These are phyloP conservation scores for Drosophila recens DNA, from an alignment of 2,888 invertebrate genomes.

Conservation along the genomic window DNA sequence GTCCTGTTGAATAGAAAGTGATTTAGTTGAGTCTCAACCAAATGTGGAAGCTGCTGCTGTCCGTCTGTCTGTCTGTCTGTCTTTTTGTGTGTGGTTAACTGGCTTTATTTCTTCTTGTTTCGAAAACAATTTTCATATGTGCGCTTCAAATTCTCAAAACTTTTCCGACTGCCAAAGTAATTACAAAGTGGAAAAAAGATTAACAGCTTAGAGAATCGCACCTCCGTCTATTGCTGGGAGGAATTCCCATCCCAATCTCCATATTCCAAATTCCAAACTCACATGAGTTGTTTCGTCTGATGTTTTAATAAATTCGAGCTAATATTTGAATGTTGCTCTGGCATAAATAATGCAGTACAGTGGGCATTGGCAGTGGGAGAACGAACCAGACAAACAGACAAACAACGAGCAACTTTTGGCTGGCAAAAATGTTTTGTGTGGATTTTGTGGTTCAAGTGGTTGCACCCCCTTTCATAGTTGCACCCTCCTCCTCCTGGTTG, in stretches of 20 bases:
- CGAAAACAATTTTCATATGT: conserved; percentile 65
- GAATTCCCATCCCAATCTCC: too few species aligned
- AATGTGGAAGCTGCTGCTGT: conserved; percentile 30
- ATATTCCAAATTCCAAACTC: neutral
- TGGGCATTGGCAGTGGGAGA: conserved; percentile 13
- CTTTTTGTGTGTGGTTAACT: conserved; percentile 34
- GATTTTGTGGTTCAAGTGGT: conserved; percentile 66
- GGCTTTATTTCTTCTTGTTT: conserved; percentile 47
- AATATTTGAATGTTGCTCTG: conserved; percentile 49
- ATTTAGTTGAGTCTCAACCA: conserved; percentile 67
- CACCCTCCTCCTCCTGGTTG: neutral
- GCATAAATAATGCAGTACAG: conserved; percentile 56
- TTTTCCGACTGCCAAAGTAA: conserved; percentile 79
- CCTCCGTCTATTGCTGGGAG: neutral
- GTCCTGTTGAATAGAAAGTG: conserved; percentile 76
- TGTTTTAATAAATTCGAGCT: conserved; percentile 63
- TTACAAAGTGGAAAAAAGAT: conserved; percentile 83
- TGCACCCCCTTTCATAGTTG: conserved; percentile 9
- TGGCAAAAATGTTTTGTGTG: conserved; percentile 53
- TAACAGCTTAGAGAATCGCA: conserved; percentile 69
- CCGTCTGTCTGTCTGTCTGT: too few species aligned
- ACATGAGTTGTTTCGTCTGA: conserved; percentile 25
- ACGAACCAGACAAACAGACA: conserved; percentile 5
- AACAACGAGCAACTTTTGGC: conserved; percentile 40
- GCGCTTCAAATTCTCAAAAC: conserved; percentile 49